These are phyloP conservation scores for Orestias chungarensis DNA, from an alignment of 2,797 vertebrate species.

Conservation along the genomic window DNA sequence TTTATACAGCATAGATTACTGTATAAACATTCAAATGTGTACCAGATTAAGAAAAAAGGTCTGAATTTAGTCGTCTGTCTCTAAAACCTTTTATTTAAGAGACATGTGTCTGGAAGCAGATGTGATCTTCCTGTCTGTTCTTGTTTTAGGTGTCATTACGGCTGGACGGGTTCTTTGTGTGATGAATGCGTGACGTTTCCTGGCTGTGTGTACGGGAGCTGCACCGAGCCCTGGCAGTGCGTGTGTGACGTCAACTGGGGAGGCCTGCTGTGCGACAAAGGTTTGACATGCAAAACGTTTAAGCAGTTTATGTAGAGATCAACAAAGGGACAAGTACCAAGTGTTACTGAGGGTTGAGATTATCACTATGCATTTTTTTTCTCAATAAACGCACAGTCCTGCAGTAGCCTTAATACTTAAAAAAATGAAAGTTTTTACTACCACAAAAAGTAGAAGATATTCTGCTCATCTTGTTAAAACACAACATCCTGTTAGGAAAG, in stretches of 20 bases:
- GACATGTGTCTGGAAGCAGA: neutral
- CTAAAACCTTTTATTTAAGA: neutral
- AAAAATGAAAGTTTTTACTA: neutral
- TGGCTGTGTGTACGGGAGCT: constrained; percentile 83
- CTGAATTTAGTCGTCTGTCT: neutral
- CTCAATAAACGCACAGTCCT: neutral
- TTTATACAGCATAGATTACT: too few relatives aligned
- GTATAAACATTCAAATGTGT: too few relatives aligned
- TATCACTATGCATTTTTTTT: neutral
- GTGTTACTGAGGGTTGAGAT: neutral
- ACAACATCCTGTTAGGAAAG: too few relatives aligned
- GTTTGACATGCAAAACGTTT: constrained; percentile 56
- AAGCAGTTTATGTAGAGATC: neutral
- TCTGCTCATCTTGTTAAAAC: neutral
- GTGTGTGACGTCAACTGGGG: constrained; percentile 88
- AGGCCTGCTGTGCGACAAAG: constrained; percentile 86
- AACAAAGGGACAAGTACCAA: neutral
- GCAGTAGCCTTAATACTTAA: neutral
- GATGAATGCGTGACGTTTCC: constrained; percentile 83
- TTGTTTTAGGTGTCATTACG: constrained; percentile 81
- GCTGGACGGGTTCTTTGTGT: constrained; percentile 81
- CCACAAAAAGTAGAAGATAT: neutral
- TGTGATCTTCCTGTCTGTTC: neutral
- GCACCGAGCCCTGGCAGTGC: constrained; percentile 85
- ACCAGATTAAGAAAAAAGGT: neutral